Evolutionary conservation across 2,888 invertebrate genomes (phyloP).

Genomic region (Tenthredo mesomela): DNA sequence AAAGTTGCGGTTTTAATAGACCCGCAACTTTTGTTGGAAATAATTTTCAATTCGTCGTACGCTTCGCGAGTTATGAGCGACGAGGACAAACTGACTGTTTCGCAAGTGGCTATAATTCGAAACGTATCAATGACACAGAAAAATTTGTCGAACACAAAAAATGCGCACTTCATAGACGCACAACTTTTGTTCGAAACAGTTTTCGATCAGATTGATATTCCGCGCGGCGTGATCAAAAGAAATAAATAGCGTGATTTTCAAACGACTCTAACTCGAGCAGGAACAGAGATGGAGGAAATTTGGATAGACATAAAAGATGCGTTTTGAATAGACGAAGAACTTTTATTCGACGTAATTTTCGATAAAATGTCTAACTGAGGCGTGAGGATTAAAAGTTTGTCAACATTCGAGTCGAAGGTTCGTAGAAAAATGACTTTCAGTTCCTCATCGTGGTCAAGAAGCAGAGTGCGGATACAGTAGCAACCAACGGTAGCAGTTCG

Average conservation of each 20-base stretch:
- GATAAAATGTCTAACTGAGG: neutral
- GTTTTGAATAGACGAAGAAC: neutral
- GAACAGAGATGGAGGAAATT: neutral
- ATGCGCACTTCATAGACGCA: neutral
- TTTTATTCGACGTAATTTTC: neutral
- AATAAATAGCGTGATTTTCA: neutral
- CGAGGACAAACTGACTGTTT: neutral
- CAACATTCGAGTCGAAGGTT: neutral
- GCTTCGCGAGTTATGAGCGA: neutral
- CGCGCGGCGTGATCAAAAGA: neutral
- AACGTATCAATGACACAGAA: neutral
- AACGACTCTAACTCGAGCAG: neutral
- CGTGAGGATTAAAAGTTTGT: neutral
- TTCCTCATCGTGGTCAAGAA: neutral
- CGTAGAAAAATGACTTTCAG: neutral
- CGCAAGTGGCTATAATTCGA: neutral
- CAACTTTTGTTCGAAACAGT: neutral
- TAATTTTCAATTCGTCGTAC: neutral
- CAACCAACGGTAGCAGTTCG: conserved; percentile 62
- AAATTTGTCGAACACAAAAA: neutral
- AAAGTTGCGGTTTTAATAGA: conserved; percentile 7
- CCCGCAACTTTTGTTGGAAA: neutral
- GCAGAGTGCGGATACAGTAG: conserved; percentile 59
- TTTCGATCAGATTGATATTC: neutral
- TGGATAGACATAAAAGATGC: neutral